phyloP scores from a whole-genome alignment of 2,797 vertebrate species.

The Liparis tanakae region DNA sequence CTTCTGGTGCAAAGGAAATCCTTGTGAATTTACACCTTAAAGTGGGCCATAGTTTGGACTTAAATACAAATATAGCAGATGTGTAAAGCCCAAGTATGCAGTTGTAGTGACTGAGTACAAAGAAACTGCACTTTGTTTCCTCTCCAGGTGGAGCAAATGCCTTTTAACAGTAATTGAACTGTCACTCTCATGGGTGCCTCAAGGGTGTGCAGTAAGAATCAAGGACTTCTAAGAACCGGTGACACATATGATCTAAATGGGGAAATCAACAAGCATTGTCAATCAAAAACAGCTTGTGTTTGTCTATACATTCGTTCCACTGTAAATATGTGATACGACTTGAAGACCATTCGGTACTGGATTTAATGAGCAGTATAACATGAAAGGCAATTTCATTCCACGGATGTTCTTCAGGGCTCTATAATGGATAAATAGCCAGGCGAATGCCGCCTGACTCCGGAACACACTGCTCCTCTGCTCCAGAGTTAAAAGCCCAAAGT shows the following conservation, averaged over 20 bases:
- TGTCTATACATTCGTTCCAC: constrained; percentile 8
- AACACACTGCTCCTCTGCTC: constrained; percentile 60
- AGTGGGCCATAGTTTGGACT: constrained; percentile 15
- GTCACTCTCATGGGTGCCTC: constrained; percentile 7
- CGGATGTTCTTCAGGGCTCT: constrained; percentile 54
- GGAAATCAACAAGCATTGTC: constrained; percentile 13
- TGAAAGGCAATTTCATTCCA: constrained; percentile 11
- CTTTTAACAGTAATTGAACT: constrained; percentile 28
- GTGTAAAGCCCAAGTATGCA: constrained; percentile 42
- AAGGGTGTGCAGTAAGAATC: constrained; percentile 2
- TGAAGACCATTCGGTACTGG: constrained; percentile 32
- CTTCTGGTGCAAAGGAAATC: constrained; percentile 7
- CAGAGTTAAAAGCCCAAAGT: constrained; percentile 68
- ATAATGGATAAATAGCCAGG: constrained; percentile 74
- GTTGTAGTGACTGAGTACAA: constrained; percentile 16
- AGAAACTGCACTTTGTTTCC: constrained; percentile 20
- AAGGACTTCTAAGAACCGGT: constrained; percentile 16
- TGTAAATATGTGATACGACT: constrained; percentile 34
- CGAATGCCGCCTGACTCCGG: constrained; percentile 73
- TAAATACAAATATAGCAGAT: constrained; percentile 28
- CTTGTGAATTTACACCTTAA: constrained; percentile 1
- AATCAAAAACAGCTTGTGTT: constrained; percentile 37
- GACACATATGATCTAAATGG: constrained; percentile 13
- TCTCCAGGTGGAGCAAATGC: constrained; percentile 28
- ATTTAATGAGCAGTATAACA: constrained; percentile 54